Percentiles rank a stretch among this genome's conserved stretches.
Conservation (phyloP, 1,140 invertebrate species). For the Centruroides sculpturatus region DNA sequence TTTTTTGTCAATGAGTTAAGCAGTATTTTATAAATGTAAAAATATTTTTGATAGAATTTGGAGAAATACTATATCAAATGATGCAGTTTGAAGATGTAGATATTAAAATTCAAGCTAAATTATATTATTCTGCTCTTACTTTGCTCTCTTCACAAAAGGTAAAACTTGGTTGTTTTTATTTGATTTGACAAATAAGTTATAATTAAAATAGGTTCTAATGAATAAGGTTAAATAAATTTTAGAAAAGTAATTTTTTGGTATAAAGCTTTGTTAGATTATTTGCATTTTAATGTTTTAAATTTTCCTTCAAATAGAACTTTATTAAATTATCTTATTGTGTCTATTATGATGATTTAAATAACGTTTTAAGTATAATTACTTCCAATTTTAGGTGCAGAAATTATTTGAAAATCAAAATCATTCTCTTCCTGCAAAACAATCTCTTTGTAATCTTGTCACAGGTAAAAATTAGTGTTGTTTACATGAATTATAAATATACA, state of each 20-base stretch:
- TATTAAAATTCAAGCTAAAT: slow-evolving; percentile 10
- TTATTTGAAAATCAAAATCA: slow-evolving; percentile 1
- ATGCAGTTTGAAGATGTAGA: slow-evolving; percentile 4
- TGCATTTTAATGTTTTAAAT: too few relatives aligned
- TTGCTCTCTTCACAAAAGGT: slow-evolving; percentile 7
- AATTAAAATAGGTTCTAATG: neutral
- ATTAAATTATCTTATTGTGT: too few relatives aligned
- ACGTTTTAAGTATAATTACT: too few relatives aligned
- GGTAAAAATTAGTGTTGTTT: neutral
- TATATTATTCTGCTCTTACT: slow-evolving; percentile 11
- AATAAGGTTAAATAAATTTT: too few relatives aligned
- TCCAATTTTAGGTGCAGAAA: slow-evolving; percentile 1
- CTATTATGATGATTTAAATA: too few relatives aligned
- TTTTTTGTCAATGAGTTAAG: too few relatives aligned
- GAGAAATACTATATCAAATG: slow-evolving; percentile 6
- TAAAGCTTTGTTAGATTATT: too few relatives aligned
- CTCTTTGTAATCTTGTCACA: slow-evolving; percentile 4
- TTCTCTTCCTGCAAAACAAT: neutral
- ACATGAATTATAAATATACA: neutral
- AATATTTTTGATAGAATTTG: slow-evolving; percentile 3
- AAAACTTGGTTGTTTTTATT: neutral
- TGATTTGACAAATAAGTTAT: neutral
- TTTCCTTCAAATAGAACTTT: too few relatives aligned
- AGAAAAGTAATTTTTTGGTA: too few relatives aligned
- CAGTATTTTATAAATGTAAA: too few relatives aligned